Evolutionary conservation across 2,113 vertebrate species (phyloP).

Genomic region (Petromus typicus): DNA sequence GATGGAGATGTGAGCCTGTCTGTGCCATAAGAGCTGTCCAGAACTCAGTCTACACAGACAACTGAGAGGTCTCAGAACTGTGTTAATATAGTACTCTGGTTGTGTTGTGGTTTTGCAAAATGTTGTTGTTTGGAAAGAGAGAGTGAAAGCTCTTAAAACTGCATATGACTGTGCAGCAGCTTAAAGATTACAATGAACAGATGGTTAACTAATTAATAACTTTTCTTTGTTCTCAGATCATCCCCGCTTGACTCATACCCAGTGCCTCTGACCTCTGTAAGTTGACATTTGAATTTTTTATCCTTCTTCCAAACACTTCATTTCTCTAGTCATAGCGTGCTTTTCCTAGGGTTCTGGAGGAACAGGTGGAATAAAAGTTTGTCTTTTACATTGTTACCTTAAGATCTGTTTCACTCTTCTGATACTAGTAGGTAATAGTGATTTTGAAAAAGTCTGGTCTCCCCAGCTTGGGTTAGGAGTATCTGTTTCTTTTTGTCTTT

Average conservation of each 20-base stretch:
- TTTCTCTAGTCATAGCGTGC: conserved; percentile 5
- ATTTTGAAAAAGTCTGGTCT: conserved; percentile 25
- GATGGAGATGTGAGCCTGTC: not conserved
- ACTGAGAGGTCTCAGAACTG: not conserved
- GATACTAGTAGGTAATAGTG: not conserved
- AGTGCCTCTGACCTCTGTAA: conserved; percentile 65
- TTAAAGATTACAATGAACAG: not conserved
- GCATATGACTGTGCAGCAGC: not conserved
- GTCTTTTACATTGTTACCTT: not conserved
- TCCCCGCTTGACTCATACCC: not conserved
- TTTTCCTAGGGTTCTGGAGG: not conserved
- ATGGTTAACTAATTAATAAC: not conserved
- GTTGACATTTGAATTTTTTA: conserved; percentile 54
- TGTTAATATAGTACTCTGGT: not conserved
- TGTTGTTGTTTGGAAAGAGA: not conserved
- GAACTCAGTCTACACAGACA: not conserved
- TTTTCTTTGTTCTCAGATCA: conserved; percentile 71
- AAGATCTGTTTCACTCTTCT: conserved; percentile 12
- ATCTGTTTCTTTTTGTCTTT: not conserved
- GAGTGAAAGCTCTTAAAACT: not conserved
- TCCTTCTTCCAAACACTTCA: not conserved
- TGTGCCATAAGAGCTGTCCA: not conserved
- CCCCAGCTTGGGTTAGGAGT: not conserved
- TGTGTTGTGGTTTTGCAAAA: not conserved
- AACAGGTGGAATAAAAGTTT: not conserved